Conservation (phyloP, 35 echinoderm and acorn worm species). For the Lytechinus pictus region DNA sequence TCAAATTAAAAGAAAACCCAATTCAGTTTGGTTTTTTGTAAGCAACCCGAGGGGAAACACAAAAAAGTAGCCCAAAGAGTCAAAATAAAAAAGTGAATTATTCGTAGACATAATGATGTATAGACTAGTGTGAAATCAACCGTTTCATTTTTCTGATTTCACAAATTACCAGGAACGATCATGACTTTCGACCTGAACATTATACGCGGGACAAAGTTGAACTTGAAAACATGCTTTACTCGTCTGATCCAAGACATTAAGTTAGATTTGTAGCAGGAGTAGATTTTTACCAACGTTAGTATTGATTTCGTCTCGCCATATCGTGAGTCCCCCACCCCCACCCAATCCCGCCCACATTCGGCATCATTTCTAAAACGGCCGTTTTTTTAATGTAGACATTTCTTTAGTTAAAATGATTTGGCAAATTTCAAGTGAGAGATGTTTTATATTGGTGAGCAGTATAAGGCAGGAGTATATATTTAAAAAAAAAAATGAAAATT, state of each 20-base stretch:
- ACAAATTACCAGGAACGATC: constrained; percentile 3
- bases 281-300: neutral
- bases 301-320: neutral
- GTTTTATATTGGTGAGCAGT: no score
- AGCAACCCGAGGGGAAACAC: neutral
- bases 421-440: no score
- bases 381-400: no score
- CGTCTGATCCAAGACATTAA: neutral
- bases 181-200: constrained; percentile 10
- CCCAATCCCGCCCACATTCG: no score
- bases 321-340: neutral
- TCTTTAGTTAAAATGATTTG: no score
- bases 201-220: neutral
- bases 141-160: constrained; percentile 13
- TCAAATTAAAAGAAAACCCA: no score
- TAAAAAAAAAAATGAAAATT: no score
- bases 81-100: neutral
- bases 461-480: no score
- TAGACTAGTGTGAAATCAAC: neutral
- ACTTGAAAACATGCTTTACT: neutral
- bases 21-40: no score
- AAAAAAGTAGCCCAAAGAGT: neutral
- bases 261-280: neutral
- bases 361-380: no score
- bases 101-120: neutral